Conservation (phyloP, 1,140 invertebrate species). For the Lasioglossum albipes region DNA sequence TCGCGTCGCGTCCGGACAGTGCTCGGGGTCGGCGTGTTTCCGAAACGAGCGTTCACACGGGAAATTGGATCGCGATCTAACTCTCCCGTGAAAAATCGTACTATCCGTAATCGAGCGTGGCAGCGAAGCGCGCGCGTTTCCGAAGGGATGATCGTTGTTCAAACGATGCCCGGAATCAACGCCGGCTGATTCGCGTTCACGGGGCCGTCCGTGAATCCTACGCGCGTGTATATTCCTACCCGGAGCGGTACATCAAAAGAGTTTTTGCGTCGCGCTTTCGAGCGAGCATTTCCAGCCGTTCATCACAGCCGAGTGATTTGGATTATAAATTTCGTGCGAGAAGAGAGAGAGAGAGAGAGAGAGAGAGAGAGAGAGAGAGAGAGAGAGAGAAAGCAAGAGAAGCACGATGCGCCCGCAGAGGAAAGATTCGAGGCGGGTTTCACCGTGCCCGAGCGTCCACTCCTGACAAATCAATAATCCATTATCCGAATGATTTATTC, state of each 20-base stretch:
- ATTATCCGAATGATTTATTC: constrained; percentile 13
- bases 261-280: constrained; percentile 11
- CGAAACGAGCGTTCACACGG: neutral
- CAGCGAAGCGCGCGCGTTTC: neutral
- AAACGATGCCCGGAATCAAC: neutral
- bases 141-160: neutral
- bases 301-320: constrained; percentile 12
- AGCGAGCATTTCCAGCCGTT: constrained; percentile 18
- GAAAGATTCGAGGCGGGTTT: neutral
- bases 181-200: neutral
- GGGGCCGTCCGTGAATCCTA: neutral
- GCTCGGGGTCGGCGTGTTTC: neutral
- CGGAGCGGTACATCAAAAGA: constrained; percentile 36
- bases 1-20: too few relatives aligned
- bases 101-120: neutral
- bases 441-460: neutral
- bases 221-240: constrained; percentile 3
- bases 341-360: neutral
- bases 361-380: neutral
- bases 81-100: constrained; percentile 19
- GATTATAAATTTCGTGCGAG: constrained; percentile 35
- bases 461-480: constrained; percentile 23
- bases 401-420: too few relatives aligned
- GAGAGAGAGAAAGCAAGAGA: neutral
- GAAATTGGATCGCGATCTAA: constrained; percentile 7